Evolutionary conservation across 2,888 invertebrate species (phyloP).

Genomic region (Sarcophaga caerulescens): DNA sequence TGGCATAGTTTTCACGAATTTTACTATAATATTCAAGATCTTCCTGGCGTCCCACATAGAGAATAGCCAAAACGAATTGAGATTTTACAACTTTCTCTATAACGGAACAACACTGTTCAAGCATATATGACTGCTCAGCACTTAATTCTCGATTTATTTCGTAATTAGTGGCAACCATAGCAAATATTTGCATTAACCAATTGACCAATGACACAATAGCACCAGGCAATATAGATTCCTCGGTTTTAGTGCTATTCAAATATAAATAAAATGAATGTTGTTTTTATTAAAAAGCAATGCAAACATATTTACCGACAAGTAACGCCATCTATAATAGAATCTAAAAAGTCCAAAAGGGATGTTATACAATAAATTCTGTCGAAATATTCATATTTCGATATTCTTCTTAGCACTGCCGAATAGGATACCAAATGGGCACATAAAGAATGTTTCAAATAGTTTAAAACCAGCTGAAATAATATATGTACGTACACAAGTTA

Average conservation of each 20-base stretch:
- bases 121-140: constrained; percentile 82
- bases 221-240: constrained; percentile 92
- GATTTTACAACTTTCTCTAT: constrained; percentile 86
- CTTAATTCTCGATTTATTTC: constrained; percentile 76
- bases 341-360: constrained; percentile 92
- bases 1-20: constrained; percentile 88
- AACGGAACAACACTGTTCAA: constrained; percentile 87
- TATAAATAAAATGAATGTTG: neutral
- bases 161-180: constrained; percentile 75
- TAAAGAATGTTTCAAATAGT: constrained; percentile 95
- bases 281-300: neutral
- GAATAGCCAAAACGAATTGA: constrained; percentile 90
- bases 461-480: constrained; percentile 87
- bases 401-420: constrained; percentile 92
- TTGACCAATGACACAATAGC: constrained; percentile 90
- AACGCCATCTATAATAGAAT: constrained; percentile 85
- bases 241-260: constrained; percentile 88
- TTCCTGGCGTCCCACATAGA: constrained; percentile 91
- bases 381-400: constrained; percentile 93
- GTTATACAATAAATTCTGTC: constrained; percentile 94
- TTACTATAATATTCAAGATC: constrained; percentile 86
- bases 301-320: constrained; percentile 80
- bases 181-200: constrained; percentile 91
- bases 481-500: neutral
- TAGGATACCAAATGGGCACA: constrained; percentile 95